Evolutionary conservation across 1,140 invertebrate species (phyloP).

Genomic region (Drosophila obscura): DNA sequence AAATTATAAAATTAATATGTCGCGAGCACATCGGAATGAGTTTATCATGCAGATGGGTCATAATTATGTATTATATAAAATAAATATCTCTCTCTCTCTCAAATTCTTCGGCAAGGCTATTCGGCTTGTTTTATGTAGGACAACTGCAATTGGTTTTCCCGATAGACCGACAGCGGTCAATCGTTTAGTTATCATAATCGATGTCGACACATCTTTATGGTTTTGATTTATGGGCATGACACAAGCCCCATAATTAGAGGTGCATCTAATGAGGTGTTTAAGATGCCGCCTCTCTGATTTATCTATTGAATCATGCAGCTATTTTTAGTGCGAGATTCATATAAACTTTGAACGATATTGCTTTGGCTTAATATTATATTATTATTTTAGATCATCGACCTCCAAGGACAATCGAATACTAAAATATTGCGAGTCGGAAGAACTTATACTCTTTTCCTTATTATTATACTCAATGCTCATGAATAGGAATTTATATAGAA

Average conservation of each 20-base stretch:
- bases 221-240: conserved; percentile 67
- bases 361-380: no score
- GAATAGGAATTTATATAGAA: no score
- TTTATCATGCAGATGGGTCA: conserved; percentile 73
- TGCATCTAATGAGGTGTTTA: conserved; percentile 37
- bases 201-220: conserved; percentile 44
- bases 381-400: no score
- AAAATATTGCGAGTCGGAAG: no score
- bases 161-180: conserved; percentile 3
- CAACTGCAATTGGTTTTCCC: conserved; percentile 52
- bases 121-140: conserved; percentile 70
- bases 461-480: no score
- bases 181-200: conserved; percentile 30
- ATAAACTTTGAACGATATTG: no score
- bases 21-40: conserved; percentile 59
- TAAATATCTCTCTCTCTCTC: conserved; percentile 50
- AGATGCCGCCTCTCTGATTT: conserved; percentile 35
- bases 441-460: no score
- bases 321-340: no score
- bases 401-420: no score
- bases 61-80: conserved; percentile 69
- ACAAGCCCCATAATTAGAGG: conserved; percentile 45
- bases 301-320: no score
- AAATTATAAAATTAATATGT: conserved; percentile 80
- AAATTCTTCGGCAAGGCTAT: conserved; percentile 75